phyloP scores from a whole-genome alignment of 64 coral and sea anemone species.

The Actinia equina region DNA sequence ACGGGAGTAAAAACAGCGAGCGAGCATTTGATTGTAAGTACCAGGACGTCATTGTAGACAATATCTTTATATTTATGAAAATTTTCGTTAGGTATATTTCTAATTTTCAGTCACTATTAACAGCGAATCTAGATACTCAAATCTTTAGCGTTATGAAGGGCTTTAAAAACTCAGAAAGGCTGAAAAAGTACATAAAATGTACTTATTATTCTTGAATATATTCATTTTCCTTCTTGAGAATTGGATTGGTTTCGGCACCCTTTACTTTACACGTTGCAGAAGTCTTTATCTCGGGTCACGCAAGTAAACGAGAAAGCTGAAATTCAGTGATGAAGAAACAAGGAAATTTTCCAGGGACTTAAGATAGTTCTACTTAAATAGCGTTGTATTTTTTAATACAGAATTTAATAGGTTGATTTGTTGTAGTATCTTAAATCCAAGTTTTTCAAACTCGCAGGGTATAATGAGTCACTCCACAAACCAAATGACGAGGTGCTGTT shows the following conservation, averaged over 20 bases:
- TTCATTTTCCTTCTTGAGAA: neutral
- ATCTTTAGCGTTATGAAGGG: neutral
- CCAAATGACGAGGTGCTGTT: conserved; percentile 56
- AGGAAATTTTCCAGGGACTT: neutral
- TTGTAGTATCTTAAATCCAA: neutral
- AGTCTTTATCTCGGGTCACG: neutral
- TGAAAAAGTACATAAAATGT: neutral
- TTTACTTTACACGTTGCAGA: neutral
- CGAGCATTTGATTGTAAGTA: conserved; percentile 79
- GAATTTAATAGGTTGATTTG: neutral
- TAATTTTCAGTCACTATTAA: neutral
- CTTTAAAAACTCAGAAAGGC: neutral
- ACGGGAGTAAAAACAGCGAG: conserved; percentile 69
- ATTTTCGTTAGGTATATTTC: no score
- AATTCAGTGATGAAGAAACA: neutral
- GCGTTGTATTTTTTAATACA: neutral
- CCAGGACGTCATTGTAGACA: neutral
- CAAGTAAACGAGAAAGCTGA: neutral
- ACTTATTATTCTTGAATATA: neutral
- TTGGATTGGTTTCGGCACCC: no score
- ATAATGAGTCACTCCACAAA: conserved; percentile 35
- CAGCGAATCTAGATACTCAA: neutral
- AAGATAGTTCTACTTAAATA: neutral
- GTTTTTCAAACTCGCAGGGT: conserved; percentile 46
- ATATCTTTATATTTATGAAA: no score